Evolutionary conservation across 2,797 vertebrate species (phyloP), one percentile per base, ranked within the genome.

Genomic region (Telmatherina bonti): DNA sequence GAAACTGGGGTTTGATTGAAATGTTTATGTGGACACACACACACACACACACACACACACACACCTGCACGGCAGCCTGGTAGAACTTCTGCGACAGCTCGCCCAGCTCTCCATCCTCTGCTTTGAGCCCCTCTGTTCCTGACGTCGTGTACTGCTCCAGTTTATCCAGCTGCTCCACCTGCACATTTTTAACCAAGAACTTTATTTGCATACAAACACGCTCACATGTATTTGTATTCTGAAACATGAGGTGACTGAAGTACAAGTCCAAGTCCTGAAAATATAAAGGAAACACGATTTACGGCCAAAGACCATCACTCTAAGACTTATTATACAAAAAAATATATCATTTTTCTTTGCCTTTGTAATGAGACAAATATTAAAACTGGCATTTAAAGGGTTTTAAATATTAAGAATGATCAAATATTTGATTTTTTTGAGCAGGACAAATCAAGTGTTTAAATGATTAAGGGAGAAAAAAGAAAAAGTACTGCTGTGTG

Each of bases 91-190:
- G 91, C 0, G 96, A 96, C 20, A 99, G 85, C 66, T 97, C 96
- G 30, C 94, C 95, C 0, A 99, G 91, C 22, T 96, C 96, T 52
- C 95, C 95, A 18, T 96, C 93, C n/a, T 90, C 89, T n/a, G 68
- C 69, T 16, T 67, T 9, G 1, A 22, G 36, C 3, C 57, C 68
- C 2, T 82, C 60, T 52, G 79, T 41, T 67, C 67, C 63, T 11
- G 86, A 49, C 51, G 88, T 88, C 0, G 95, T 95, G 66, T 96
- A 96, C 65, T 96, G 94, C 85, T 99, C 98, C 15, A 98, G 90
- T 22, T 96, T 95, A 84, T 99, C 98, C 77, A 99, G 70, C 84
- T 99, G 98, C 69, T 97, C 94, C 67, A 99, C 97, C 92, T 93
- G 67, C 5, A 73, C 52, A 55, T n/a, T 33, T 49, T 49, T 5